phyloP scores from a whole-genome alignment of 2,888 invertebrate species.

The Andricus quercusramuli region DNA sequence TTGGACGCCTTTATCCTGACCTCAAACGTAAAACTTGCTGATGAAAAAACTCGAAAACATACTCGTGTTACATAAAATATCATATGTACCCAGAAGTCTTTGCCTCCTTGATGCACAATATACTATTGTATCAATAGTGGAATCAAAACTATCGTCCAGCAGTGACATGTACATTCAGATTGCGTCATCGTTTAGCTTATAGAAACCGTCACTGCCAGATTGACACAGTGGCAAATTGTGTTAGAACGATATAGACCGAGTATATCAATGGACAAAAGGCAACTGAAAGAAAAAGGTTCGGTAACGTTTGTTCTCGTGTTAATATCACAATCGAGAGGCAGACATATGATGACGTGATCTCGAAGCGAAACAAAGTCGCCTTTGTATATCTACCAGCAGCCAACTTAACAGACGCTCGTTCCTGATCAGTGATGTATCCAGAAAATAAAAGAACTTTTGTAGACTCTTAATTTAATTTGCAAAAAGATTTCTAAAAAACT shows the following conservation, averaged over 20 bases:
- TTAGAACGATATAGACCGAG: constrained; percentile 28
- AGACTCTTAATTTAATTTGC: neutral
- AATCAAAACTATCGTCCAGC: neutral
- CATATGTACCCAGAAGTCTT: no score
- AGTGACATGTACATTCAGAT: constrained; percentile 12
- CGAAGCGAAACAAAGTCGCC: constrained; percentile 69
- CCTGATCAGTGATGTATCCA: constrained; percentile 27
- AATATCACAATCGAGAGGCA: constrained; percentile 57
- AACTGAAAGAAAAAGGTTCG: constrained; percentile 25
- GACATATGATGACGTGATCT: constrained; percentile 61
- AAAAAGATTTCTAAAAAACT: neutral
- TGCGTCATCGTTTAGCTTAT: constrained; percentile 31
- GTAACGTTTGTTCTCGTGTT: constrained; percentile 41
- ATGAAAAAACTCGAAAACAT: no score
- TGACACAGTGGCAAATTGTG: constrained; percentile 38
- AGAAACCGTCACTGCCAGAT: constrained; percentile 22
- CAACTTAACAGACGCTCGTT: neutral
- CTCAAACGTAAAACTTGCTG: no score
- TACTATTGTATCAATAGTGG: neutral
- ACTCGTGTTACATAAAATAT: no score
- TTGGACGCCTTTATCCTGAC: no score
- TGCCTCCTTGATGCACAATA: no score
- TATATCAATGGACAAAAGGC: constrained; percentile 41
- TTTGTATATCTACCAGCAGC: constrained; percentile 61
- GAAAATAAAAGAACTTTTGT: constrained; percentile 1